Base-by-base conservation (phyloP, 2,113 vertebrate species). In the Paedocypris sp. region DNA sequence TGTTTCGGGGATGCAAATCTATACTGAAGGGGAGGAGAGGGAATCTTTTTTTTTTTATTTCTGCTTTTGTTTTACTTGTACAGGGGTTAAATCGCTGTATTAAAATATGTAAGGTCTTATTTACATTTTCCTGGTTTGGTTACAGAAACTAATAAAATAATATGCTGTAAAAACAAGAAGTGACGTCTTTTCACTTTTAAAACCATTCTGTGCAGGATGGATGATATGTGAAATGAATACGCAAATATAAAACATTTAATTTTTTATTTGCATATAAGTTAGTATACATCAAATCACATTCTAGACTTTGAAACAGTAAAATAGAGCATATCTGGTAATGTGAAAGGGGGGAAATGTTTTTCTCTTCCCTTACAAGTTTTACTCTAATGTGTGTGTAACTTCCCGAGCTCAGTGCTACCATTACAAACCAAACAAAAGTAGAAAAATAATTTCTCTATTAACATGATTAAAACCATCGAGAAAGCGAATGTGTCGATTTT, bases 121-220 rank as follows among this genome's bases (percentile, higher is more conserved):
- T 96, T 97, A 93, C 92, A 89, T 93, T 87, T 78, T 85, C 80
- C 84, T 90, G 89, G 92, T 97, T 98, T 97, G 94, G 93, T 95
- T 97, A 97, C 92, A 93, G 89, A 97, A 94, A 97, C 93, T 96
- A 97, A 97, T 97, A 97, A 98, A 97, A 91, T 94, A 94, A 87
- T 85, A 86, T 86, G 83, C 83, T 84, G 81, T 83, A 79, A 66
- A 79, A 71, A 48, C n/a, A 54, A 50, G 11, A 48, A 7, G 6
- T 50, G 48, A 50, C 54, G 64, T 49, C n/a, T 13, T 15, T 20
- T 6, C 16, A 13, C 25, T 60, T 13, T 6, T 11, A 9, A 42
- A 6, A 38, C 12, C 8, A 3, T 1, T 16, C 15, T 11, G 28
- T 28, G 15, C 2, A 18, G 31, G 19, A 19, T 11, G 19, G 7